phyloP scores from a whole-genome alignment of 2,797 vertebrate genomes.

The Toxotes lorentzi region DNA sequence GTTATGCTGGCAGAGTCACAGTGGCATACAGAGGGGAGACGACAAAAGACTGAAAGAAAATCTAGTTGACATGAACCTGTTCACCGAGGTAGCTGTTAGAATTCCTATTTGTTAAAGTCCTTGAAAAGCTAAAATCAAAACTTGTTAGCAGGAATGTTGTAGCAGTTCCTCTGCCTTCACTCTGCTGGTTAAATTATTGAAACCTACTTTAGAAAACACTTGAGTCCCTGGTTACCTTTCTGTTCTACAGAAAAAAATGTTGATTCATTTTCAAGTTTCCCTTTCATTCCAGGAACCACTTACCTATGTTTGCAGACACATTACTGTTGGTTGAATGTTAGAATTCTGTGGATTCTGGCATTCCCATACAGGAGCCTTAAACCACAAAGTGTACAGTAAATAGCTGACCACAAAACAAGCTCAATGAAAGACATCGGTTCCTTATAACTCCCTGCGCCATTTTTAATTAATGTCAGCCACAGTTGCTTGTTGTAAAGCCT shows the following conservation, averaged over 20 bases:
- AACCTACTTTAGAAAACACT: conserved; percentile 52
- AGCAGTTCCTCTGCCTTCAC: conserved; percentile 27
- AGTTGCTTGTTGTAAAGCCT: conserved; percentile 32
- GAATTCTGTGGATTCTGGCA: conserved; percentile 29
- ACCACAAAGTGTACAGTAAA: conserved; percentile 7
- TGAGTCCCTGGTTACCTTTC: conserved; percentile 36
- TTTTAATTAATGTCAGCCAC: conserved; percentile 50
- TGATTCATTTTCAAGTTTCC: conserved; percentile 47
- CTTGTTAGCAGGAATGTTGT: conserved; percentile 17
- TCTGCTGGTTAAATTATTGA: conserved; percentile 48
- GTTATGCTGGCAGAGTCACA: not conserved
- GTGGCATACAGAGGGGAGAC: conserved; percentile 9
- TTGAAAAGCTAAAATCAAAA: conserved; percentile 44
- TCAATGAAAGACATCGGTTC: conserved; percentile 41
- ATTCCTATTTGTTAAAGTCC: conserved; percentile 32
- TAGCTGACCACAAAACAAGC: conserved; percentile 26
- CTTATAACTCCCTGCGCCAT: conserved; percentile 40
- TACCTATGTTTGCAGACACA: conserved; percentile 23
- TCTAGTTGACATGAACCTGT: conserved; percentile 12
- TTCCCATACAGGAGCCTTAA: conserved; percentile 2
- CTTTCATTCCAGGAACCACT: conserved; percentile 42
- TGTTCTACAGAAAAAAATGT: conserved; percentile 29
- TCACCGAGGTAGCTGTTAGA: conserved; percentile 5
- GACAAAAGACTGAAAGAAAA: conserved; percentile 19
- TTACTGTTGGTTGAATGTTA: conserved; percentile 30